These are phyloP conservation scores for Hetaerina titia DNA, from an alignment of 2,888 invertebrate species.

Conservation along the genomic window DNA sequence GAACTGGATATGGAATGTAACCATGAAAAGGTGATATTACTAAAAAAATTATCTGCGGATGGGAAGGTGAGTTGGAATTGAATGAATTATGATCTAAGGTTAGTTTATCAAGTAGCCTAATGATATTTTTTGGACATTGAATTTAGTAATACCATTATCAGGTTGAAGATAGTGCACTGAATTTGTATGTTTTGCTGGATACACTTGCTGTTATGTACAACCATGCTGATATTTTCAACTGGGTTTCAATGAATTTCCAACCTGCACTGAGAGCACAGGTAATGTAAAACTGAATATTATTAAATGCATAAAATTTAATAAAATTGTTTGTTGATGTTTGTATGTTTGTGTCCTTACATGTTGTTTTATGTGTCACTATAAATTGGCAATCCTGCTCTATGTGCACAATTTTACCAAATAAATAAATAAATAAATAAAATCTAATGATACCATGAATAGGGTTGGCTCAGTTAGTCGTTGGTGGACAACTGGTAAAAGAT, in stretches of 20 bases:
- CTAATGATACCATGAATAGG: no score
- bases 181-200: conserved; percentile 78
- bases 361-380: no score
- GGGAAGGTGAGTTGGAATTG: conserved; percentile 79
- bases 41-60: conserved; percentile 82
- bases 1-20: conserved; percentile 82
- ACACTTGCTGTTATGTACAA: conserved; percentile 85
- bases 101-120: conserved; percentile 54
- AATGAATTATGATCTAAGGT: conserved; percentile 71
- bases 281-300: neutral
- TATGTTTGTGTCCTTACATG: no score
- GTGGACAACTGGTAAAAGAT: no score
- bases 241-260: conserved; percentile 80
- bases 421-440: no score
- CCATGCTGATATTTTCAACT: conserved; percentile 81
- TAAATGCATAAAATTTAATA: no score
- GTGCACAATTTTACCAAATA: no score
- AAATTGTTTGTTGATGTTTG: no score
- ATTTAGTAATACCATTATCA: conserved; percentile 69
- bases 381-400: no score
- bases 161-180: conserved; percentile 75
- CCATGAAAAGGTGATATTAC: conserved; percentile 80
- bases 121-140: conserved; percentile 21
- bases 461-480: no score
- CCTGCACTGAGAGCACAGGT: conserved; percentile 10